A percentile compares a stretch with the other conserved stretches of the same genome.
phyloP scores from a whole-genome alignment of 2,797 vertebrate species.

The Tapera naevia region DNA sequence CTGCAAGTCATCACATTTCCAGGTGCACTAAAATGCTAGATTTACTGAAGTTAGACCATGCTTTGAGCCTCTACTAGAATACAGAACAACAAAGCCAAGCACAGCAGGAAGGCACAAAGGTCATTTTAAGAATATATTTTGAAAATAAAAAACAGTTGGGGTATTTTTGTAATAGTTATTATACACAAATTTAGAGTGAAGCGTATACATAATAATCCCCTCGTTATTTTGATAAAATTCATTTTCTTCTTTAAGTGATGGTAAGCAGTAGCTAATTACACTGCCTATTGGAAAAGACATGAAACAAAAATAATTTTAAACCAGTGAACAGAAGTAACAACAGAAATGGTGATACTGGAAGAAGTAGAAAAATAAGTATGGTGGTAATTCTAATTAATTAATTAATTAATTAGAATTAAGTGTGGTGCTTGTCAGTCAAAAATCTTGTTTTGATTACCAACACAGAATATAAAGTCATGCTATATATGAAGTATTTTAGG shows the following conservation, averaged over 20 bases:
- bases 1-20: constrained; percentile 79
- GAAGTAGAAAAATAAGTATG: neutral
- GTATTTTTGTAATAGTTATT: neutral
- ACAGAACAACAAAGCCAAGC: constrained; percentile 70
- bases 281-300: neutral
- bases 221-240: neutral
- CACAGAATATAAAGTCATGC: neutral
- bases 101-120: constrained; percentile 52
- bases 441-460: neutral
- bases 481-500: neutral
- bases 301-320: neutral
- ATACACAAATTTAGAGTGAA: neutral
- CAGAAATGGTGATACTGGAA: neutral
- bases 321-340: neutral
- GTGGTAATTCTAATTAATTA: too few species aligned
- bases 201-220: neutral
- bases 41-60: constrained; percentile 40
- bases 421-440: neutral
- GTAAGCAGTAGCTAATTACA: neutral
- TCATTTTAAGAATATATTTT: neutral
- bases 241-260: neutral
- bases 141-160: neutral
- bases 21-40: constrained; percentile 71
- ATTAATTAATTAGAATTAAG: too few species aligned
- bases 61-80: constrained; percentile 73